Evolutionary conservation across 2,113 vertebrate species (phyloP).

Genomic region (Edolisoma coerulescens): DNA sequence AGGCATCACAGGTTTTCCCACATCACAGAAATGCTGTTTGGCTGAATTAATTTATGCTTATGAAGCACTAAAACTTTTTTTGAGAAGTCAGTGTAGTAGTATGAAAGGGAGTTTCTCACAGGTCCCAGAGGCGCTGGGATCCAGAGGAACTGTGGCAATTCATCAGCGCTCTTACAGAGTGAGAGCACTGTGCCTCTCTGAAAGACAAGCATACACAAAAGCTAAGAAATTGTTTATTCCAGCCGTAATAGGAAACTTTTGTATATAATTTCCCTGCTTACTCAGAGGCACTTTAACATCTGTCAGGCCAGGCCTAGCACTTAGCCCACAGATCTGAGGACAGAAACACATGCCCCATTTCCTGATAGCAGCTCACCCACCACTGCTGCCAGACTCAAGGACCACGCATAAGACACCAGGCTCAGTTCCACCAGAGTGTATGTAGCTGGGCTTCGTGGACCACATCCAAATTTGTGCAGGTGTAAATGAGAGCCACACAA

Average conservation of each 20-base stretch:
- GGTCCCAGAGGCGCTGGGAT: background rate
- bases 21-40: constrained; percentile 20
- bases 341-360: constrained; percentile 44
- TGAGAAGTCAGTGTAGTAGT: background rate
- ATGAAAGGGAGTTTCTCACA: background rate
- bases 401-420: background rate
- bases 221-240: constrained; percentile 63
- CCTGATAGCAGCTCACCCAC: background rate
- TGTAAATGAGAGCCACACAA: background rate
- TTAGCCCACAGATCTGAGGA: constrained; percentile 44
- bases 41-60: constrained; percentile 53
- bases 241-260: constrained; percentile 61
- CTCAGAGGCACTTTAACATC: constrained; percentile 56
- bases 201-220: constrained; percentile 53
- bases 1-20: constrained; percentile 18
- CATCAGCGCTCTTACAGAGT: background rate
- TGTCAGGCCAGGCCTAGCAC: constrained; percentile 44
- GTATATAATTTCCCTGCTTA: constrained; percentile 64
- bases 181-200: constrained; percentile 18
- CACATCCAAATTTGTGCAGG: background rate
- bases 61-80: constrained; percentile 14
- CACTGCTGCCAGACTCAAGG: background rate
- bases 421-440: background rate
- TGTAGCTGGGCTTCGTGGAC: background rate
- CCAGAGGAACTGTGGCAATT: background rate